Base-by-base conservation (phyloP, 2,113 vertebrate species). In the Poeciliopsis turrubarensis region DNA sequence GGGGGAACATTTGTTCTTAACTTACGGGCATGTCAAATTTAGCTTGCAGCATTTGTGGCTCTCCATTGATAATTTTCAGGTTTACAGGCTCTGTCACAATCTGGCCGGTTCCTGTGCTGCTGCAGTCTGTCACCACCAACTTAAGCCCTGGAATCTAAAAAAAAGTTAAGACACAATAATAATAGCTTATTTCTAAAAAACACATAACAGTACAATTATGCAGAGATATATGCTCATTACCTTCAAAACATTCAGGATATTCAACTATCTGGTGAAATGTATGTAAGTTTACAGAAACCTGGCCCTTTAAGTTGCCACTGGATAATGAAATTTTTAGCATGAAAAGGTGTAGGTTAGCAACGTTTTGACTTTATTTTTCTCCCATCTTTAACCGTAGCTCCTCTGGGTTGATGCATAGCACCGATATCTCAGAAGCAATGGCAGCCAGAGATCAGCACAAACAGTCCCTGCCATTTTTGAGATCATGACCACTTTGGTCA, bases 21-120 rank as follows among this genome's bases (percentile, higher is more conserved):
- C 96, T 97, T 93, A 98, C 97, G 61, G 92, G 94, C 80, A 99
- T 91, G 85, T 94, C 92, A 90, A 99, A 96, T 64, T 76, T 92
- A 72, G 95, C 97, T 74, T 92, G 95, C 73, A 98, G 76, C 0
- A 30, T 90, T 32, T 85, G 65, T 65, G 96, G 94, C 5, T 96
- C 92, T 86, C 94, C 94, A 39, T 94, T 93, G 64, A 95, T 91
- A 70, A 96, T 96, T 75, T 95, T 94, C 37, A 98, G 87, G 4
- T 95, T 94, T 73, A 98, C 89, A 60, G 89, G 89, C 62, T 96
- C 91, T 31, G 95, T 95, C 68, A 94, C 90, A 80, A 98, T 82
- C 79, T 94, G 91, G 63, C 95, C 97, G 19, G 92, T 91, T 77
- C 96, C 96, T 19, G 94, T 94, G 86, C 90, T 95, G 87, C 96